These are phyloP conservation scores for Oreochromis aureus DNA, from an alignment of 2,113 vertebrate species.

Conservation along the genomic window DNA sequence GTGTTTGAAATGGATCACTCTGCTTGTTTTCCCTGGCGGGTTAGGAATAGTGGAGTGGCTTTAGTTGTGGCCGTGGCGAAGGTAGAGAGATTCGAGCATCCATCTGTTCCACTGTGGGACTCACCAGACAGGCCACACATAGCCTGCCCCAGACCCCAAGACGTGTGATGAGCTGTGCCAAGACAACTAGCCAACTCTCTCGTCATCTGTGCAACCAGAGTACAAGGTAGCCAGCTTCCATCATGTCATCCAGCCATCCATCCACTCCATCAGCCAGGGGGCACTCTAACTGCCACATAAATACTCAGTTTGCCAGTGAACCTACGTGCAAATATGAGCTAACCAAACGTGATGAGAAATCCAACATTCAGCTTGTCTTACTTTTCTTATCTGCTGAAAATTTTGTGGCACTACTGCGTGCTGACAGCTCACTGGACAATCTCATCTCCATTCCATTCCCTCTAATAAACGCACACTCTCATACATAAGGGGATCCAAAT, in stretches of 20 bases:
- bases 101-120: not conserved
- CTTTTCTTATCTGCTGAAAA: slow-evolving; percentile 40
- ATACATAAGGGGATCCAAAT: slow-evolving; percentile 9
- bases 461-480: slow-evolving; percentile 22
- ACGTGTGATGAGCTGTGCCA: slow-evolving; percentile 2
- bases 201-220: slow-evolving; percentile 30
- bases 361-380: slow-evolving; percentile 19
- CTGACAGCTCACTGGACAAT: slow-evolving; percentile 48
- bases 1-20: slow-evolving; percentile 40
- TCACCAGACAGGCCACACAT: slow-evolving; percentile 9
- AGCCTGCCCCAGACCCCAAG: not conserved
- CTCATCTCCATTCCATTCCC: slow-evolving; percentile 10
- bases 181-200: slow-evolving; percentile 15
- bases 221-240: slow-evolving; percentile 29
- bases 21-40: slow-evolving; percentile 54
- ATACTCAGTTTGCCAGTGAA: not conserved
- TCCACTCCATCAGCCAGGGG: slow-evolving; percentile 38
- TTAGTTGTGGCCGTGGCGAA: not conserved
- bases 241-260: slow-evolving; percentile 27
- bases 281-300: slow-evolving; percentile 24
- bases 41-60: not conserved
- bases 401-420: slow-evolving; percentile 26
- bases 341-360: slow-evolving; percentile 1
- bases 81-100: not conserved
- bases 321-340: not conserved